Percentiles rank a stretch among this genome's conserved stretches.
Evolutionary conservation across 1,140 invertebrate genomes (phyloP).

Genomic region (Papilio aristodemus): DNA sequence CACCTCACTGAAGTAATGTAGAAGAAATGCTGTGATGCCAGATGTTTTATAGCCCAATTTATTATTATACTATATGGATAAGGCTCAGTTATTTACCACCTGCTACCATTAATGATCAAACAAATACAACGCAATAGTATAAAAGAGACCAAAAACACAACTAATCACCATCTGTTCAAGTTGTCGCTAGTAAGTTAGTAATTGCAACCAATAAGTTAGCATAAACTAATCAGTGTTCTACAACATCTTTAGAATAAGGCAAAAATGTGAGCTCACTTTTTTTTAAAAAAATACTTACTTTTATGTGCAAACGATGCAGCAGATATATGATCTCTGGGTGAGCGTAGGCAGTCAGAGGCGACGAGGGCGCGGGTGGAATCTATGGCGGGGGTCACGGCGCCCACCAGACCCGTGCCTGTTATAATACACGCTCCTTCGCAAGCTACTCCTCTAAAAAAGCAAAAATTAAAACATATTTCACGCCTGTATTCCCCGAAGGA

Average conservation of each 20-base stretch:
- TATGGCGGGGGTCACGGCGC: slow-evolving; percentile 83
- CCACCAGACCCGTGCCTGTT: slow-evolving; percentile 91
- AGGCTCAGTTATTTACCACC: too few relatives aligned
- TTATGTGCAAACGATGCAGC: slow-evolving; percentile 82
- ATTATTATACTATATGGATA: too few relatives aligned
- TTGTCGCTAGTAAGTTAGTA: too few relatives aligned
- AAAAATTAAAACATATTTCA: too few relatives aligned
- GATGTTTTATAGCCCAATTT: too few relatives aligned
- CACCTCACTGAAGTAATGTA: too few relatives aligned
- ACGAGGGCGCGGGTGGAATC: slow-evolving; percentile 63
- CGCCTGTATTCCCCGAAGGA: too few relatives aligned
- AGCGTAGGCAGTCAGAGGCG: slow-evolving; percentile 86
- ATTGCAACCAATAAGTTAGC: slow-evolving; percentile 16
- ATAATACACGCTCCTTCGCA: slow-evolving; percentile 90
- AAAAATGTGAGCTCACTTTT: not conserved
- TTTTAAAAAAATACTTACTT: slow-evolving; percentile 51
- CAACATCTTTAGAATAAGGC: not conserved
- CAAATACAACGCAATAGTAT: too few relatives aligned
- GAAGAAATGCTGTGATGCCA: too few relatives aligned
- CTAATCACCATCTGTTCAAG: too few relatives aligned
- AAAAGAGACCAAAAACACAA: too few relatives aligned
- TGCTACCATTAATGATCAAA: too few relatives aligned
- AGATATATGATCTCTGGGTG: slow-evolving; percentile 86
- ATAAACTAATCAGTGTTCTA: not conserved
- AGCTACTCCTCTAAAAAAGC: slow-evolving; percentile 85